Base-by-base conservation (phyloP, 2,113 vertebrate species). In the Oncorhynchus gorbuscha region DNA sequence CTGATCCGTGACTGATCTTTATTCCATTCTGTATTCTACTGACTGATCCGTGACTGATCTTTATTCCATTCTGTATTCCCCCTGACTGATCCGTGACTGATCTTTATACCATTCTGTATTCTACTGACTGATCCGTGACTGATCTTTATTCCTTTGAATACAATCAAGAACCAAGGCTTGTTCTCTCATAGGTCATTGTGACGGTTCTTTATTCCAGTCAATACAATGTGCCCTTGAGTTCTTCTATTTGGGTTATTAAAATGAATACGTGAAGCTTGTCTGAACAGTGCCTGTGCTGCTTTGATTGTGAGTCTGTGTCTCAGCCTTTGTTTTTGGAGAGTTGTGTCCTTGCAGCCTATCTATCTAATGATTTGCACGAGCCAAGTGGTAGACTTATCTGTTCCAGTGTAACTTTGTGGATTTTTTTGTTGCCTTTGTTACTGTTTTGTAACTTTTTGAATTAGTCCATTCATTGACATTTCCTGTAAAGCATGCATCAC, bases 161-260 rank as follows among this genome's bases (percentile, higher is more conserved):
- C 18, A 58, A 20, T 58, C 61, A n/a, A 64, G 22, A 64, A 64
- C 8, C 20, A 22, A 64, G 61, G n/a, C 51, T 71, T 30, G 55
- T 45, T 71, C 62, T 71, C 55, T 12, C 2, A 66, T 30, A 0
- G 11, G 64, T 66, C 30, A 30, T 9, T 11, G 18, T 62, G 24
- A 13, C 26, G 9, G 11, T 66, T 30, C 12, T 66, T 66, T 66
- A 28, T 66, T 30, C 30, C 18, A 66, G 24, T 58, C 45, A 24
- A 77, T 32, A 68, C 4, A 45, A 59, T 16, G 55, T 61, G 32
- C n/a, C 9, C 11, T 2, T 58, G 45, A 3, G 22, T 68, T 30
- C 24, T 28, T 79, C 39, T 75, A 58, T 79, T 69, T 58, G 26
- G 51, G 59, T 66, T 45, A 59, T 59, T 69, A 30, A 62, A 75